Evolutionary conservation across 2,888 invertebrate species (phyloP).

Genomic region (Agriopis aurantiaria): DNA sequence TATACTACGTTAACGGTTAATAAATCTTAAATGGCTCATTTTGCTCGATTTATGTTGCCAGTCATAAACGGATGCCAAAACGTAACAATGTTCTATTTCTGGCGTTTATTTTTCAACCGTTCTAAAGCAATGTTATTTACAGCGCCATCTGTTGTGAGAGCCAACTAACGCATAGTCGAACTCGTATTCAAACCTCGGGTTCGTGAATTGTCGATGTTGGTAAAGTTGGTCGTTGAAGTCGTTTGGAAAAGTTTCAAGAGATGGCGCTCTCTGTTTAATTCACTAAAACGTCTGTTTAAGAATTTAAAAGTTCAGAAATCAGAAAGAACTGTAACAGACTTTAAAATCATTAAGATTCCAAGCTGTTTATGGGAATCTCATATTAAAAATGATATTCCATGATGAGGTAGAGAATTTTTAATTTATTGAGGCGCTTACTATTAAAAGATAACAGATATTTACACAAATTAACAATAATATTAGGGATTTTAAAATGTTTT

Average conservation of each 20-base stretch:
- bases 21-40: constrained; percentile 27
- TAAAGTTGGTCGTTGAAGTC: constrained; percentile 1
- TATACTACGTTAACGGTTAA: constrained; percentile 17
- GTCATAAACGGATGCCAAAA: constrained; percentile 34
- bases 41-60: constrained; percentile 22
- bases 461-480: not conserved
- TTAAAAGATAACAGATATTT: not conserved
- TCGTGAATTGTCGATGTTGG: not conserved
- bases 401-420: no score
- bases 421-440: no score
- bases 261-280: constrained; percentile 31
- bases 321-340: not conserved
- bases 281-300: not conserved
- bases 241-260: constrained; percentile 25
- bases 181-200: constrained; percentile 31
- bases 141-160: constrained; percentile 40
- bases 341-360: no score
- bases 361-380: no score
- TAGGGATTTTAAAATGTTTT: not conserved
- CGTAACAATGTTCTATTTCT: constrained; percentile 25
- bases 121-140: not conserved
- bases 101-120: constrained; percentile 11
- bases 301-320: not conserved
- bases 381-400: no score
- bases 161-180: constrained; percentile 9